These are phyloP conservation scores for Cygnus olor DNA, from an alignment of 2,797 vertebrate species.

Conservation along the genomic window DNA sequence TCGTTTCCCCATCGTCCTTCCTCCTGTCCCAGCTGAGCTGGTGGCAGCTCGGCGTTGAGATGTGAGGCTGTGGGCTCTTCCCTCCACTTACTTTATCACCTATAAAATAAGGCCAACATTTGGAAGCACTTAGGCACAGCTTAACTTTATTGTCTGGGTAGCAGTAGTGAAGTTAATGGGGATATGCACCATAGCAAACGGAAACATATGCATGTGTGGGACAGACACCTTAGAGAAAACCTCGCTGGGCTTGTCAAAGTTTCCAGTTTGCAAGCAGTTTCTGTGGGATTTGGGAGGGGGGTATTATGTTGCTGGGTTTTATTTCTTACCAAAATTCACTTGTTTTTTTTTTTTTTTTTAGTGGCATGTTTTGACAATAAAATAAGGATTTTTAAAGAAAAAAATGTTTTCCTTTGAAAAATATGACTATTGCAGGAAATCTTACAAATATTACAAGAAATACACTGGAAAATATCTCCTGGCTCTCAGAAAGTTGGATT, in stretches of 20 bases:
- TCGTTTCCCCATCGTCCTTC: not conserved
- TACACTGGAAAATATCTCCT: not conserved
- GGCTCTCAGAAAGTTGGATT: not conserved
- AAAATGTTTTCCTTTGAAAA: not conserved
- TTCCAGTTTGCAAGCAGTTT: constrained; percentile 6
- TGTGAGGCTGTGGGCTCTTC: not conserved
- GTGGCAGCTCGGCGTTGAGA: rapidly evolving
- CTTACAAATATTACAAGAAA: too few species aligned
- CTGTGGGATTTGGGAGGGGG: not conserved
- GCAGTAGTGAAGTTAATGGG: not conserved
- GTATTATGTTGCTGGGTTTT: not conserved
- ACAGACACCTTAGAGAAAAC: not conserved
- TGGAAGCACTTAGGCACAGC: constrained; percentile 5
- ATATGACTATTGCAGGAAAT: not conserved
- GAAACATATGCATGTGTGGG: not conserved
- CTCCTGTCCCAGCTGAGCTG: not conserved
- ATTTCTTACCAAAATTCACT: not conserved
- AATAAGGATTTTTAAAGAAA: not conserved
- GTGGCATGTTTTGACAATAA: not conserved
- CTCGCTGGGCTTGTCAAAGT: not conserved
- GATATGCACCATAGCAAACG: rapidly evolving
- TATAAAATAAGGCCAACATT: not conserved
- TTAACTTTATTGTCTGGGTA: not conserved
- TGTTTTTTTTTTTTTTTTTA: not conserved
- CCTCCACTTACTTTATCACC: not conserved